These are phyloP conservation scores for Tolypeutes matacus DNA, from an alignment of 2,797 vertebrate species.

Conservation along the genomic window DNA sequence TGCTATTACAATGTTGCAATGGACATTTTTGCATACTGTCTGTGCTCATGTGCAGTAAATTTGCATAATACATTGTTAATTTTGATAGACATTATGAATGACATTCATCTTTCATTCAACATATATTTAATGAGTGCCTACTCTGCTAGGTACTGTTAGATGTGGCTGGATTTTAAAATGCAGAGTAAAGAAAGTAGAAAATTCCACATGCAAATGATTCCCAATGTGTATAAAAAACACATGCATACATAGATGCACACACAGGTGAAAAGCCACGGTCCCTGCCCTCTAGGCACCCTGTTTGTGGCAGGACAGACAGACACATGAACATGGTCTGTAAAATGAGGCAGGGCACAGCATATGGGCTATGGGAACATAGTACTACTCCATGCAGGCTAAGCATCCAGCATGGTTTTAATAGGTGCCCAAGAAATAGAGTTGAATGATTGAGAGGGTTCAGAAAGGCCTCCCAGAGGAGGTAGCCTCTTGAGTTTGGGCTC, in stretches of 20 bases:
- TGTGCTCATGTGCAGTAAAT: not conserved
- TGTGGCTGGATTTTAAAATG: constrained; percentile 26
- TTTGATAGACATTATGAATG: not conserved
- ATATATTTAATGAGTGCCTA: not conserved
- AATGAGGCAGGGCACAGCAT: not conserved
- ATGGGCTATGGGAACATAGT: not conserved
- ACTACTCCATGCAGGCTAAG: not conserved
- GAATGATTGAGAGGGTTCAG: not conserved
- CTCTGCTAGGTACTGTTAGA: not conserved
- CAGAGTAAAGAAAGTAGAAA: not conserved
- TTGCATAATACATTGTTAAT: not conserved
- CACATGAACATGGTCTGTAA: not conserved
- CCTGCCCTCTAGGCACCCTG: not conserved
- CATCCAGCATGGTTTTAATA: not conserved
- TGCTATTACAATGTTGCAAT: not conserved
- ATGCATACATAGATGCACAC: accelerated
- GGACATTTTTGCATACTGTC: not conserved
- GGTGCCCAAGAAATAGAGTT: not conserved
- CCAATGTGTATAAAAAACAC: not conserved
- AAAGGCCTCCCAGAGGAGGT: not conserved
- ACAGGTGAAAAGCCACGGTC: not conserved
- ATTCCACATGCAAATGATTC: not conserved
- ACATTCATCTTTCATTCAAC: not conserved
- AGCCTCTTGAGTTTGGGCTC: not conserved
- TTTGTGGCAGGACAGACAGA: not conserved